A percentile compares a stretch with the other conserved stretches of the same genome.
These are phyloP conservation scores for Actenoides hombroni DNA, from an alignment of 2,113 vertebrate species.

Conservation along the genomic window DNA sequence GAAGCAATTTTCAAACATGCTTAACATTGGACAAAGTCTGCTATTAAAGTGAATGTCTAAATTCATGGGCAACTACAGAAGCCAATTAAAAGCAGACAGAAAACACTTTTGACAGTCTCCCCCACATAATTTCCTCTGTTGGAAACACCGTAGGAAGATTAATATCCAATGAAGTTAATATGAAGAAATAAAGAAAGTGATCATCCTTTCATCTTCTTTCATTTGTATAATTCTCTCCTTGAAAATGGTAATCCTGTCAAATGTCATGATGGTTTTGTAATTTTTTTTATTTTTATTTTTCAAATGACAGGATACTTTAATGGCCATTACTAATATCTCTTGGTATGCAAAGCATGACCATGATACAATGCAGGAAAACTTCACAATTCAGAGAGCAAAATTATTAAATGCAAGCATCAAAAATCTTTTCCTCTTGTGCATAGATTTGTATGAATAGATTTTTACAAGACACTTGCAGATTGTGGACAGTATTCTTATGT, in stretches of 20 bases:
- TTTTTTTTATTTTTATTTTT: neutral
- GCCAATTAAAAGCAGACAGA: neutral
- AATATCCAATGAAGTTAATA: neutral
- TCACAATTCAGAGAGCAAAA: neutral
- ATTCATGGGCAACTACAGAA: neutral
- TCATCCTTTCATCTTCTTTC: neutral
- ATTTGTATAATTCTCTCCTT: neutral
- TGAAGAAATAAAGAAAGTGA: neutral
- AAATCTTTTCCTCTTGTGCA: neutral
- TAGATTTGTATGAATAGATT: neutral
- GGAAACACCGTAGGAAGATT: neutral
- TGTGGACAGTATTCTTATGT: neutral
- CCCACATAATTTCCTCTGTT: neutral
- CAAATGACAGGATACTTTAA: neutral
- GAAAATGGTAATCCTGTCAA: neutral
- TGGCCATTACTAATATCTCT: neutral
- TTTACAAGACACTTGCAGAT: neutral
- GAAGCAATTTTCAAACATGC: neutral
- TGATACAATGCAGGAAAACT: conserved; percentile 22
- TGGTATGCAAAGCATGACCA: conserved; percentile 13
- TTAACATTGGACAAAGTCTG: neutral
- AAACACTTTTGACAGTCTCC: neutral
- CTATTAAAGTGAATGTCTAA: neutral
- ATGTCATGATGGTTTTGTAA: neutral
- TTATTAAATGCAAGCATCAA: neutral